phyloP scores from a whole-genome alignment of 2,113 vertebrate species.

The Stigmatopora argus region DNA sequence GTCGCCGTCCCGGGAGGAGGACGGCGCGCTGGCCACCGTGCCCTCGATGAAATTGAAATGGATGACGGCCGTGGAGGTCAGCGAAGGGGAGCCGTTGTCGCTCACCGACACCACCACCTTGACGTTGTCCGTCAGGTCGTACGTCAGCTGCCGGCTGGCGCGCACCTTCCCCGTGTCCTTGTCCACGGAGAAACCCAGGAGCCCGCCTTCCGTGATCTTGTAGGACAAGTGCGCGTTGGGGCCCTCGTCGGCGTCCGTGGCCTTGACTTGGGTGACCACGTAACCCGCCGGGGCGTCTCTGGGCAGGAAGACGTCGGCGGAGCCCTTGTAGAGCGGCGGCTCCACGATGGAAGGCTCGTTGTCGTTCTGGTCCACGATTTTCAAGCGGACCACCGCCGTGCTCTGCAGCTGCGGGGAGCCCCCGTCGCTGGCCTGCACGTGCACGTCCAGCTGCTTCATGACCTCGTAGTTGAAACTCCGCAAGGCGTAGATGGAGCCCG shows the following conservation, averaged over 20 bases:
- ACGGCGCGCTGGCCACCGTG: constrained; percentile 69
- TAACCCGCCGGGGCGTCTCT: constrained; percentile 80
- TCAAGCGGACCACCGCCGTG: constrained; percentile 80
- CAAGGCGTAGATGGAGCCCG: constrained; percentile 85
- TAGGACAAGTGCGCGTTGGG: constrained; percentile 83
- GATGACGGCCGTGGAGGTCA: constrained; percentile 79
- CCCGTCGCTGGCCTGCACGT: constrained; percentile 84
- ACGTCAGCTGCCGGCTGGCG: constrained; percentile 78
- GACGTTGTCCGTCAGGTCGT: constrained; percentile 77
- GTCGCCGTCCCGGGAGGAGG: constrained; percentile 60
- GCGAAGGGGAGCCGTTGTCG: constrained; percentile 81
- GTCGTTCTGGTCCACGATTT: constrained; percentile 90
- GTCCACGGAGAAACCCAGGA: constrained; percentile 80
- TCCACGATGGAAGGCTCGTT: constrained; percentile 82
- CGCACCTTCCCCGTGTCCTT: constrained; percentile 82
- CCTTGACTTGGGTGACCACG: constrained; percentile 82
- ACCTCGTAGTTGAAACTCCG: constrained; percentile 91
- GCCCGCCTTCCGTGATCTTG: constrained; percentile 75
- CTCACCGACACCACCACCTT: constrained; percentile 76
- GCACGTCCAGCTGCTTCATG: constrained; percentile 81
- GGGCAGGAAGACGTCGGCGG: constrained; percentile 83
- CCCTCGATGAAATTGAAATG: constrained; percentile 79
- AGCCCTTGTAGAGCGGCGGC: constrained; percentile 80
- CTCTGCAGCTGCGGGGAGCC: constrained; percentile 88
- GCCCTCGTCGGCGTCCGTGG: constrained; percentile 85